Base-by-base conservation (phyloP, 2,113 vertebrate genomes). In the Chelonoidis abingdonii region DNA sequence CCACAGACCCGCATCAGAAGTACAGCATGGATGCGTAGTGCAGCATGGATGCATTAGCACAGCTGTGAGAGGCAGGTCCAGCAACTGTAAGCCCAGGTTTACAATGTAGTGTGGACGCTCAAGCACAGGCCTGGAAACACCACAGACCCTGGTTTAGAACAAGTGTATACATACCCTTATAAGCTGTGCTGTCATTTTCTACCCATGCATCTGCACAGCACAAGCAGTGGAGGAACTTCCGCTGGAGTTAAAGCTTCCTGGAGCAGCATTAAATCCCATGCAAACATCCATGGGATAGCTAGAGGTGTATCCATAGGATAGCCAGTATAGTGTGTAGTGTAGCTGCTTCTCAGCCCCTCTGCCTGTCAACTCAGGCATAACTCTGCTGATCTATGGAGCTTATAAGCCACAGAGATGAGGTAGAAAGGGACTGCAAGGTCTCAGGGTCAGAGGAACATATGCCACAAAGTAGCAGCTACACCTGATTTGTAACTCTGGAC, bases 401-500 rank as follows among this genome's bases (percentile, higher is more conserved):
- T 52, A n/a, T 49, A 59, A 88, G 41, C n/a, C 56, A 21, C 41
- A 79, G 41, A 54, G 3, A 2, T 2, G 62, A 29, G 35, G 8
- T 1, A 49, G 59, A 86, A 75, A 29, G 81, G 47, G 19, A 22
- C 82, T 83, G 1, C 25, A 4, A 29, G 56, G 84, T 87, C 17
- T 65, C 8, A 79, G 1, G 31, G 62, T 35, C 35, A 65, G 31
- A 29, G 35, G 35, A 31, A 65, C 29, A n/a, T 13, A 31, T n/a
- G 6, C 13, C 14, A 1, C 1, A 10, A 24, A 0, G 72, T 21
- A 59, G 59, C 84, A 76, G 29, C n/a, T 84, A 81, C 0, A 0
- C 69, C 93, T 84, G n/a, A 29, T 88, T 90, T 86, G 57, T 56
- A 69, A 0, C 25, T 29, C 31, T 82, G 31, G 8, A 3, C 84